Evolutionary conservation across 1,140 invertebrate species (phyloP), one percentile per base, ranked within the genome.

Genomic region (Zaprionus vittiger): DNA sequence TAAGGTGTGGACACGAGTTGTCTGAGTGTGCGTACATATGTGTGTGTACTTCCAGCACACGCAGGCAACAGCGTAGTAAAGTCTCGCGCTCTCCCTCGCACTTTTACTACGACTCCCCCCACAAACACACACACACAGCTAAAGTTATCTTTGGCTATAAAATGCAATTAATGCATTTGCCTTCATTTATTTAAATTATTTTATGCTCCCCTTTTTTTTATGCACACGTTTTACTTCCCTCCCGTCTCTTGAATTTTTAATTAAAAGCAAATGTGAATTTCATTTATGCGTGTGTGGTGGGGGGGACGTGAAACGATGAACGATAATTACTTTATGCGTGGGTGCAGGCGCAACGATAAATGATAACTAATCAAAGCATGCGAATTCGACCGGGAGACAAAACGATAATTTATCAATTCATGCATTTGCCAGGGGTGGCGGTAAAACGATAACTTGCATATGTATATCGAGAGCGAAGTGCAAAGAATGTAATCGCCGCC

Each of bases 121-220:
- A 28, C 31, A 31, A 31, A 5, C 2, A 41, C 38, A 41, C 15
- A 15, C 38, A 15, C 17, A 37, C 5, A 22, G 59, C 5, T 15
- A 24, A 41, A 54, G 52, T 69, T 69, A 62, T 69, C 49, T 55
- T 44, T 69, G 57, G 55, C 72, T 61, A 83, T 67, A 61, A 80
- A 83, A 83, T 68, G 59, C 73, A 83, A 79, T 82, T 82, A 83
- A 77, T 80, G 55, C 66, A 68, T 28, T 41, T 70, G 44, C 66
- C 22, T 66, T 66, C 41, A 60, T 17, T 72, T 70, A 70, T 66
- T 73, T 63, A 71, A 81, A 81, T 74, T 72, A 69, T 80, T 72
- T 68, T 44, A 65, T 72, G 41, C 55, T 47, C 52, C 49, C 1
- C 20, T 14, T 4, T 52, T 24, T 20, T 14, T 31, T 31, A 7